A percentile compares a stretch with the other conserved stretches of the same genome.
phyloP scores from a whole-genome alignment of 2,797 vertebrate genomes.

The Peromyscus melanophrys region DNA sequence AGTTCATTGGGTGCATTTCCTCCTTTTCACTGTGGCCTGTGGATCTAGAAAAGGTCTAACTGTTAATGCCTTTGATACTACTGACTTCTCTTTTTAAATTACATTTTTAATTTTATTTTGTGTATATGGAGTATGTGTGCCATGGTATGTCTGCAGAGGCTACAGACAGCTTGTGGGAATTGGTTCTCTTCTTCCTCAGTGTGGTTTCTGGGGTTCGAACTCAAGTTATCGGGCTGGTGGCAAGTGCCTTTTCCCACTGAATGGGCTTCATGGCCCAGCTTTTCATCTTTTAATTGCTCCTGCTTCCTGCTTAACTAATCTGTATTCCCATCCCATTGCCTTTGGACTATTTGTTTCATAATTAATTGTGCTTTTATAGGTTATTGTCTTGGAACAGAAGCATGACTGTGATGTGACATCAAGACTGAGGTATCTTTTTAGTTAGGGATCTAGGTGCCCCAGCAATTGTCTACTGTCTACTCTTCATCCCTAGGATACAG shows the following conservation, averaged over 20 bases:
- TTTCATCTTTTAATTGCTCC: background rate
- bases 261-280: background rate
- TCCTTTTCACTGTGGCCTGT: background rate
- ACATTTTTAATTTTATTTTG: background rate
- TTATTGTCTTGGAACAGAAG: background rate
- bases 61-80: background rate
- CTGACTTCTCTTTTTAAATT: background rate
- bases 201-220: background rate
- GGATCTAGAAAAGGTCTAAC: background rate
- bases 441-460: background rate
- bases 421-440: background rate
- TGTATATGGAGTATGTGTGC: background rate
- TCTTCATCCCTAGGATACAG: accelerated
- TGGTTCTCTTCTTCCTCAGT: background rate
- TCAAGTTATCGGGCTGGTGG: background rate
- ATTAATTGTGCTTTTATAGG: background rate
- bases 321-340: too few species aligned
- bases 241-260: background rate
- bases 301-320: background rate
- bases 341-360: background rate
- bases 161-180: background rate
- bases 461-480: background rate
- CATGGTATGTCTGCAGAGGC: background rate
- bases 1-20: background rate
- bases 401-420: background rate